Conservation (phyloP, 2,113 vertebrate species). For the Xenopus laevis region DNA sequence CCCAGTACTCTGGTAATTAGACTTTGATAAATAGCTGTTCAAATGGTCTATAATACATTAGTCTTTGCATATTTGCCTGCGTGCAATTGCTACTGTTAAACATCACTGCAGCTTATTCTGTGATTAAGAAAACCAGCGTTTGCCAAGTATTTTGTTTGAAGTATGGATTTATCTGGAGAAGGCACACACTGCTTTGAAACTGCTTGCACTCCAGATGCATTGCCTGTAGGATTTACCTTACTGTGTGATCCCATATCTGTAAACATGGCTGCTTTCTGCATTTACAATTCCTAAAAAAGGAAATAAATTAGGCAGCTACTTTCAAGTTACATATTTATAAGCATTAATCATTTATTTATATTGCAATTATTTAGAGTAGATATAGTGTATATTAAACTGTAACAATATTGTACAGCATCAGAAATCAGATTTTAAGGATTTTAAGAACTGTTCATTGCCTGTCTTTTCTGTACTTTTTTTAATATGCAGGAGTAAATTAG, state of each 20-base stretch:
- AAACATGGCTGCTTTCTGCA: constrained; percentile 14
- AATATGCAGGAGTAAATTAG: too few relatives aligned
- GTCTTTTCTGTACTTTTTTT: too few relatives aligned
- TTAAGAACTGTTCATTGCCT: too few relatives aligned
- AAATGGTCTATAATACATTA: constrained; percentile 22
- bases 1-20: constrained; percentile 15
- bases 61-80: constrained; percentile 5
- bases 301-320: not conserved
- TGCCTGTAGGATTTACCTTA: constrained; percentile 22
- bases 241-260: constrained; percentile 27
- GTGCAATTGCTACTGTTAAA: constrained; percentile 16
- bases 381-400: too few relatives aligned
- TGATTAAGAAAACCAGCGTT: constrained; percentile 17
- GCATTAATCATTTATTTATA: too few relatives aligned
- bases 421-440: too few relatives aligned
- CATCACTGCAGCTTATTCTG: constrained; percentile 16
- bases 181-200: constrained; percentile 34
- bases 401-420: too few relatives aligned
- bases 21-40: constrained; percentile 32
- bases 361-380: too few relatives aligned
- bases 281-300: constrained; percentile 2
- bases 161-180: constrained; percentile 19
- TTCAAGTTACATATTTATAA: not conserved
- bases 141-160: constrained; percentile 35
- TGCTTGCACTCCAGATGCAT: constrained; percentile 8